Percentiles rank a stretch among this genome's conserved stretches.
Conservation (phyloP, 1,140 invertebrate genomes). For the Formica selysi region DNA sequence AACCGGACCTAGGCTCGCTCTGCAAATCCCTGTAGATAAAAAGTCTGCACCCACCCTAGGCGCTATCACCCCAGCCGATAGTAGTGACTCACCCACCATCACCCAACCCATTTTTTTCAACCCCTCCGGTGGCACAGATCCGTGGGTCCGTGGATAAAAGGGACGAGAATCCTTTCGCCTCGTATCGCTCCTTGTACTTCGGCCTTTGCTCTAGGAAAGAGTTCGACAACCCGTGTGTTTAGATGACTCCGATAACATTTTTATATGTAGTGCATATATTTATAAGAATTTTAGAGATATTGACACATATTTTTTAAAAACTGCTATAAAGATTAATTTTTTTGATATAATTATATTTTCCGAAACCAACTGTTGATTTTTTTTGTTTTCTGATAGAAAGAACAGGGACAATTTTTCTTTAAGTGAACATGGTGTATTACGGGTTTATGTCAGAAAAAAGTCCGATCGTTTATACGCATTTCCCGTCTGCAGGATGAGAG, state of each 20-base stretch:
- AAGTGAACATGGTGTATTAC: background rate
- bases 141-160: constrained; percentile 76
- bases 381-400: background rate
- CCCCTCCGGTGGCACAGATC: constrained; percentile 79
- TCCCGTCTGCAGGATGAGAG: background rate
- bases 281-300: background rate
- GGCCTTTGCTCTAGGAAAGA: constrained; percentile 44
- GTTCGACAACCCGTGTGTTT: constrained; percentile 62
- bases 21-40: constrained; percentile 85
- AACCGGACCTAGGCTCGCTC: constrained; percentile 81
- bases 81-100: constrained; percentile 82
- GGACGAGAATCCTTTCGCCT: constrained; percentile 81
- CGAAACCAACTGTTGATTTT: background rate
- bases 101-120: constrained; percentile 83
- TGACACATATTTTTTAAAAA: background rate
- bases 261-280: background rate
- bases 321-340: background rate
- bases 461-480: background rate
- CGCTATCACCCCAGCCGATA: constrained; percentile 79
- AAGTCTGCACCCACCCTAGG: constrained; percentile 80
- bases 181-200: constrained; percentile 74
- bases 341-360: background rate
- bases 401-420: background rate
- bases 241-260: background rate
- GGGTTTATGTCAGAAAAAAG: background rate